Evolutionary conservation across 2,797 vertebrate genomes (phyloP), one percentile per base, ranked within the genome.

Genomic region (Peromyscus aztecus): DNA sequence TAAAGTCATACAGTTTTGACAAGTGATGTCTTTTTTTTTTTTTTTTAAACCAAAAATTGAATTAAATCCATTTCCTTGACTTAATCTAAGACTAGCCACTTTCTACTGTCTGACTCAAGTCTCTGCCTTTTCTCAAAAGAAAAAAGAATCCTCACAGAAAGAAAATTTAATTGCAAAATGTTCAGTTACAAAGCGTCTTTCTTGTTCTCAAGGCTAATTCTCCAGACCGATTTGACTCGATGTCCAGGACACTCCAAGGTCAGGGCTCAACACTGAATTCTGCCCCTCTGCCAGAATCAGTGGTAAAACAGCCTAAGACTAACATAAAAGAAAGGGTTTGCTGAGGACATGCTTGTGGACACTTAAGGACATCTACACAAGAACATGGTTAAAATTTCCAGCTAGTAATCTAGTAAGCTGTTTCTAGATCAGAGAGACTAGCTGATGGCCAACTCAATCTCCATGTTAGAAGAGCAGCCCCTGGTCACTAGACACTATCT

Each of bases 161-260:
- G 83, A 29, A 86, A 89, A 52, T 3, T 61, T n/a, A 65, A 6
- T 31, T 49, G 17, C 23, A 43, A 86, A 83, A 75, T 46, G 46
- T 93, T 92, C 23, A 59, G 73, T 69, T 93, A 49, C 43, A 87
- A 93, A 83, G 7, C 17, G 55, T 80, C 10, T 27, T 46, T 95
- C 67, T 85, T 49, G 3, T 55, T 73, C 37, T 89, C 31, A 63
- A 52, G 82, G 40, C 14, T 94, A 49, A 90, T 73, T 43, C 75
- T n/a, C 24, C 31, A 21, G 10, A 92, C 10, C 71, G 12, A 75
- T 73, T 63, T 77, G 4, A 95, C 21, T 14, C 29, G 9, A 2
- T 17, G 12, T 61, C 89, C 21, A 46, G 63, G 24, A 89, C 69
- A 65, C 4, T n/a, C 3, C 17, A 83, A 86, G 19, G 31, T n/a